phyloP scores from a whole-genome alignment of 2,113 vertebrate species.

The Phaethon lepturus region DNA sequence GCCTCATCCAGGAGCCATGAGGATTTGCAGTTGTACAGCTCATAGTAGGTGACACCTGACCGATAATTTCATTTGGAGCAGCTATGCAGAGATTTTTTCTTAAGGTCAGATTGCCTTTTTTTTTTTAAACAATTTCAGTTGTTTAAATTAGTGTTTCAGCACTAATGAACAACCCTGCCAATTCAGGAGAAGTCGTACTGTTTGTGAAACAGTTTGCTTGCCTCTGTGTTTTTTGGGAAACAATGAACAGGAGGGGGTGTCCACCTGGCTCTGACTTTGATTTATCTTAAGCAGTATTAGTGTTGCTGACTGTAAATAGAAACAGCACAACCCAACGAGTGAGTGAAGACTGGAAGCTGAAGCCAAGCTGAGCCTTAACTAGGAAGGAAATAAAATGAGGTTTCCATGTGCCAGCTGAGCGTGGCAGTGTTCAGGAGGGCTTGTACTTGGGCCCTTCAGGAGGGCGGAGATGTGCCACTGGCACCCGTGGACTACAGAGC shows the following conservation, averaged over 20 bases:
- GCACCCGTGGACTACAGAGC: neutral
- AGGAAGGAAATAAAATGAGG: neutral
- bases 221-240: neutral
- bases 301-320: neutral
- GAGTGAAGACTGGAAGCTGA: neutral
- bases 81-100: neutral
- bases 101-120: neutral
- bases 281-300: neutral
- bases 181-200: neutral
- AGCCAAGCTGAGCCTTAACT: neutral
- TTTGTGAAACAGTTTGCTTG: neutral
- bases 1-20: neutral
- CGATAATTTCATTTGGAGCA: neutral
- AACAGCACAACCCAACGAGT: neutral
- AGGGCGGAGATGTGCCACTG: too few species aligned
- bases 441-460: rapidly evolving
- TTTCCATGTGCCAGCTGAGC: rapidly evolving
- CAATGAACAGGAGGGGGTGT: neutral
- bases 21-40: neutral
- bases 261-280: neutral
- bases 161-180: neutral
- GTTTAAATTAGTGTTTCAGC: neutral
- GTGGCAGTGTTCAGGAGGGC: rapidly evolving
- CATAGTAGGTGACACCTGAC: neutral
- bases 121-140: neutral